Evolutionary conservation across 2,113 vertebrate species (phyloP).

Genomic region (Eulemur rufifrons): DNA sequence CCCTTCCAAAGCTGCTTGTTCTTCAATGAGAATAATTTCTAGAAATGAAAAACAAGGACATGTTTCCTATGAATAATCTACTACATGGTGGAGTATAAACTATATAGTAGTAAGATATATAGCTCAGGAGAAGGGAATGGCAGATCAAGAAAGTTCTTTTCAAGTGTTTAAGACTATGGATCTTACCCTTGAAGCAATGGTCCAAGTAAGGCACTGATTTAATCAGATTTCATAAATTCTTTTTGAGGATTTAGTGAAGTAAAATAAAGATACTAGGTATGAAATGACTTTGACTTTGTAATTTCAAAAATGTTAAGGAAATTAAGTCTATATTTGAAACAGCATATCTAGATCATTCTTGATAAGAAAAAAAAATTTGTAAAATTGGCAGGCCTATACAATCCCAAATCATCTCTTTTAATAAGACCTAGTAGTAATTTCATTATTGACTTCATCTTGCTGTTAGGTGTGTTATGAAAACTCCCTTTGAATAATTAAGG

Average conservation of each 20-base stretch:
- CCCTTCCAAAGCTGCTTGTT: neutral
- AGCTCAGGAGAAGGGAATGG: neutral
- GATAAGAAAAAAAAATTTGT: neutral
- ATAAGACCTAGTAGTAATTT: neutral
- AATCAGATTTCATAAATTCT: neutral
- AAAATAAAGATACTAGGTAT: neutral
- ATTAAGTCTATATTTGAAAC: neutral
- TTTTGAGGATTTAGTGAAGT: neutral
- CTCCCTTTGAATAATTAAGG: neutral
- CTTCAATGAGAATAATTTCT: neutral
- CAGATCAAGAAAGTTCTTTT: neutral
- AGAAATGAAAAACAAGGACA: neutral
- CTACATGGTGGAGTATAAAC: neutral
- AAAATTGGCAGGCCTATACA: neutral
- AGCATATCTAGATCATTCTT: neutral
- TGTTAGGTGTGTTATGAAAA: neutral
- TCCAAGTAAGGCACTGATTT: neutral
- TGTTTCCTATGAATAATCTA: neutral
- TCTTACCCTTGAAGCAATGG: neutral
- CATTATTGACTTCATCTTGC: neutral
- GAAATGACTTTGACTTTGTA: neutral
- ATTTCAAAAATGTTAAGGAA: slow-evolving; percentile 13
- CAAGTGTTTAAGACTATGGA: neutral
- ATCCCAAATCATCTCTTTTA: neutral
- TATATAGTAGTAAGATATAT: neutral